Evolutionary conservation across 2,888 invertebrate species (phyloP).

Genomic region (Macrophya annulata): DNA sequence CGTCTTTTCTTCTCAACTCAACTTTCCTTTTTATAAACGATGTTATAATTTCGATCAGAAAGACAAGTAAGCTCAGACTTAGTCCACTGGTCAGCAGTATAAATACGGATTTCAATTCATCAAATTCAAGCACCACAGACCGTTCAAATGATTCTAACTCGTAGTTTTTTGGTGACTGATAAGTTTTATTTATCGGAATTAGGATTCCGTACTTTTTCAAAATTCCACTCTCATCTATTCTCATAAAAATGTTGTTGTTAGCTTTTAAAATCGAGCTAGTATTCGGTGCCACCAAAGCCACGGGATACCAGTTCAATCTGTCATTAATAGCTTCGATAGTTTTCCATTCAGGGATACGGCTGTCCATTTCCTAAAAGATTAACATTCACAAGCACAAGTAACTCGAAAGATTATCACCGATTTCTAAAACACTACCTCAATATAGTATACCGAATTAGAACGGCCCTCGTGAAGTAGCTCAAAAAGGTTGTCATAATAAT

Average conservation of each 20-base stretch:
- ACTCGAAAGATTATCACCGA: not conserved
- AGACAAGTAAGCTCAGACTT: not conserved
- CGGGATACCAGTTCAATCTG: constrained; percentile 17
- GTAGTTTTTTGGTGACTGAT: not conserved
- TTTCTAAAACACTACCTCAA: not conserved
- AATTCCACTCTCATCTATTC: not conserved
- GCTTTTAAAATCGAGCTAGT: not conserved
- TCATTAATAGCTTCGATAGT: not conserved
- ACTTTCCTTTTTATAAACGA: not conserved
- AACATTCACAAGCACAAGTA: not conserved
- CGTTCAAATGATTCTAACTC: not conserved
- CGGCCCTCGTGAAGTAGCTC: not conserved
- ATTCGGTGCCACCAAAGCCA: constrained; percentile 6
- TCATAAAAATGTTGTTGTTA: not conserved
- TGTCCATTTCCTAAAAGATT: constrained; percentile 4
- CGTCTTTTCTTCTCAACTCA: not conserved
- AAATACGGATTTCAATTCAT: not conserved
- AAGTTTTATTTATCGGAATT: not conserved
- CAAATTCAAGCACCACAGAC: not conserved
- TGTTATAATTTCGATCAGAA: constrained; percentile 11
- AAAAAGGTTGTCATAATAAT: constrained; percentile 13
- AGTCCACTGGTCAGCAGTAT: constrained; percentile 1
- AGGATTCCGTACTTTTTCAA: not conserved
- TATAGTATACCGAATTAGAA: constrained; percentile 8
- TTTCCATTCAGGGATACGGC: not conserved